Evolutionary conservation across 1,140 invertebrate species (phyloP).

Genomic region (Laupala kohalensis): DNA sequence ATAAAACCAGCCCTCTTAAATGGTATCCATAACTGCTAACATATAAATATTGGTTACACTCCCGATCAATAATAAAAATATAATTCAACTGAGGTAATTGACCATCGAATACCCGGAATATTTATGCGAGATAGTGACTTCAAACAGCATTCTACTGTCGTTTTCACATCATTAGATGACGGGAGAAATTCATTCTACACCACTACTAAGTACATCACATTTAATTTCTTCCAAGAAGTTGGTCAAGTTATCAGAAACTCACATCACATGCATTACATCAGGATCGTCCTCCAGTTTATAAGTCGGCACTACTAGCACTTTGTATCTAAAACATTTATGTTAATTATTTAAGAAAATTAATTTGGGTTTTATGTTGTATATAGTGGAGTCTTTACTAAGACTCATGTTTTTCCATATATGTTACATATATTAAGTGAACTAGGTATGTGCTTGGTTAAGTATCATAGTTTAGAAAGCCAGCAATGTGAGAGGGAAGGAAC

Average conservation of each 20-base stretch:
- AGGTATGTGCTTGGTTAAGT: conserved; percentile 2
- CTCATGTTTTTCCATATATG: background rate
- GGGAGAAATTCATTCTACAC: no score
- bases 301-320: conserved; percentile 6
- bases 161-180: no score
- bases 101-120: no score
- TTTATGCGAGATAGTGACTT: no score
- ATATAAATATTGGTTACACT: no score
- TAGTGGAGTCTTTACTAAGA: background rate
- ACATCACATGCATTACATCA: conserved; percentile 13
- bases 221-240: conserved; percentile 9
- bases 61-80: no score
- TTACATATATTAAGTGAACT: background rate
- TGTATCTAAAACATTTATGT: conserved; percentile 3
- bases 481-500: conserved; percentile 3
- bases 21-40: no score
- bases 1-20: no score
- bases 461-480: conserved; percentile 8
- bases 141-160: no score
- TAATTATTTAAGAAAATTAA: background rate
- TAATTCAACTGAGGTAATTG: no score
- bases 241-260: conserved; percentile 9
- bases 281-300: conserved; percentile 10
- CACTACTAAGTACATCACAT: conserved; percentile 4
- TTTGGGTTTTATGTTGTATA: background rate